phyloP scores from a whole-genome alignment of 2,113 vertebrate genomes.

The Odobenus rosmarus region DNA sequence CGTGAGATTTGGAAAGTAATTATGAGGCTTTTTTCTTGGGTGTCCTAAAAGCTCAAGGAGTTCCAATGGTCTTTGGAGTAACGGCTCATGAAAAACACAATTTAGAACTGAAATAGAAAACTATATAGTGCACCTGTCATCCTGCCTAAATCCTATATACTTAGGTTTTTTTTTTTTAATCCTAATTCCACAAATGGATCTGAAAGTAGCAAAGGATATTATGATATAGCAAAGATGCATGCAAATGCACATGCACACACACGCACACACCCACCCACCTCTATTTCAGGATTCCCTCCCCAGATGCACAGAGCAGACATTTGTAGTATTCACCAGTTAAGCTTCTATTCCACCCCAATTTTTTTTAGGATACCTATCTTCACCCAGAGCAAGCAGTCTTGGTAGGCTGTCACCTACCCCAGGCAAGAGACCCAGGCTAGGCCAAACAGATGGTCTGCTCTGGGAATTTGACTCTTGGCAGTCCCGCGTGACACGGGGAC shows the following conservation, averaged over 20 bases:
- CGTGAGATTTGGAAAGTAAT: background rate
- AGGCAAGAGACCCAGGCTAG: background rate
- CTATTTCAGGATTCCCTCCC: background rate
- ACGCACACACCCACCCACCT: background rate
- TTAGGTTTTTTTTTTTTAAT: background rate
- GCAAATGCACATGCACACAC: rapidly evolving
- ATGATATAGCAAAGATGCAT: background rate
- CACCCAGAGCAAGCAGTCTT: background rate
- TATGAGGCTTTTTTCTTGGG: background rate
- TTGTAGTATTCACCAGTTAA: background rate
- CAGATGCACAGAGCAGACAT: background rate
- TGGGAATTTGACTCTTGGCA: background rate
- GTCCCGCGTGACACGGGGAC: background rate
- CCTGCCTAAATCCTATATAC: background rate
- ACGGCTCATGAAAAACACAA: background rate
- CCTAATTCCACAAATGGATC: background rate
- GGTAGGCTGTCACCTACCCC: background rate
- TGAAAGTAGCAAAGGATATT: background rate
- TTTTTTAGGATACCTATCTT: background rate
- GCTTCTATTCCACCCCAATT: background rate
- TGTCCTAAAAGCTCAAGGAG: background rate
- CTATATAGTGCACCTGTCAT: background rate
- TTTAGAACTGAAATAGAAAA: background rate
- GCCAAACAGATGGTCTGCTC: background rate
- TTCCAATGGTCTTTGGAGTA: background rate